These are phyloP conservation scores for Silurus meridionalis DNA, from an alignment of 2,113 vertebrate species.

Conservation along the genomic window DNA sequence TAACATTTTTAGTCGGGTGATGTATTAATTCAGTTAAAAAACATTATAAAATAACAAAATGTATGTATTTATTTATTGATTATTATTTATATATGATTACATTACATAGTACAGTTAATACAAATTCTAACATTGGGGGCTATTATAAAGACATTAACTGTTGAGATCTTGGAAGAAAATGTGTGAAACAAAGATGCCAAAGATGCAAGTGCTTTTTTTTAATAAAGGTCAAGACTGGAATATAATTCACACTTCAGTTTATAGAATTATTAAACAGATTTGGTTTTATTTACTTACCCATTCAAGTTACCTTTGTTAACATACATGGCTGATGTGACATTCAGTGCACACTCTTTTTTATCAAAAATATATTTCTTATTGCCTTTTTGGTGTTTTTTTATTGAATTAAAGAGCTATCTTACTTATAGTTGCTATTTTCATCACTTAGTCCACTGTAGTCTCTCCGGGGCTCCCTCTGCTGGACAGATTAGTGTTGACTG, in stretches of 20 bases:
- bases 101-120: background rate
- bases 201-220: background rate
- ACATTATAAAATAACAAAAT: background rate
- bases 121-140: background rate
- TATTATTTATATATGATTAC: too few relatives aligned
- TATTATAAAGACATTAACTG: background rate
- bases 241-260: background rate
- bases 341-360: background rate
- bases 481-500: background rate
- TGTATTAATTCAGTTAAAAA: background rate
- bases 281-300: background rate
- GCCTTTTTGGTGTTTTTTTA: slow-evolving; percentile 62
- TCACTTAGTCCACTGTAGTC: slow-evolving; percentile 48
- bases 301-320: background rate
- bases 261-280: background rate
- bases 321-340: background rate
- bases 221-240: background rate
- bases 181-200: background rate
- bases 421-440: slow-evolving; percentile 59
- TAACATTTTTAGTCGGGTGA: background rate
- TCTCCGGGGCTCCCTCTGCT: slow-evolving; percentile 48
- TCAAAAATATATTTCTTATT: background rate
- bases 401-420: slow-evolving; percentile 67
- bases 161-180: background rate
- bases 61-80: background rate